Base-by-base conservation (phyloP, 2,888 invertebrate genomes). In the Nomada ferruginata region DNA sequence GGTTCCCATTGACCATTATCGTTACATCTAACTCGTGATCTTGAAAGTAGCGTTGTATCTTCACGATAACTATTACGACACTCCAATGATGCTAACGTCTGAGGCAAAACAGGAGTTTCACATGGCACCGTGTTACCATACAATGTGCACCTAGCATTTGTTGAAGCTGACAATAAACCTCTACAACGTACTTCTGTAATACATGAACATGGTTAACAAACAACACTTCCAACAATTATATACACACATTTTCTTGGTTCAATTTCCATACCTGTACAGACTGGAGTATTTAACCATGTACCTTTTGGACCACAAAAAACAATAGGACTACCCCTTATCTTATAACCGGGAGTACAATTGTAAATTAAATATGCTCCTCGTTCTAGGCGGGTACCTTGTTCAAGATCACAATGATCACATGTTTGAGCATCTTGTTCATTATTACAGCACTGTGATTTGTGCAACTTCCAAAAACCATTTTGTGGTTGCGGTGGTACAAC, bases 1-100 rank as follows among this genome's bases (percentile, higher is more conserved):
- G 93, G 92, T 20, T 90, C 90, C 93, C 93, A 93, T 55, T 91
- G 61, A 42, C 93, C 93, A 1, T 76, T 78, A 2, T 77, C 60
- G 79, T 91, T 92, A 81, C 93, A 93, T 53, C 3, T 84, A 47
- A 93, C 90, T 3, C 23, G 70, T 5, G 88, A 87, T 1, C 69
- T 60, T 13, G 88, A 85, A 9, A 89, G 52, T 10, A 85, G 26
- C 29, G 76, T 81, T 5, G 72, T 68, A 11, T 91, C 91, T 65
- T 78, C 81, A 3, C 79, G 90, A 80, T 93, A 93, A 69, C 93
- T 89, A 59, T 86, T 82, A 0, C 89, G 84, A 65, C 93, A 93
- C 0, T 57, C 52, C 11, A 93, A 59, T 18, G 63, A 66, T 10
- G 92, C 93, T 13, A 55, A 53, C 2, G 93, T 93, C 10, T 76